These are phyloP conservation scores for Ctenomys sociabilis DNA, from an alignment of 2,113 vertebrate genomes.

Conservation along the genomic window DNA sequence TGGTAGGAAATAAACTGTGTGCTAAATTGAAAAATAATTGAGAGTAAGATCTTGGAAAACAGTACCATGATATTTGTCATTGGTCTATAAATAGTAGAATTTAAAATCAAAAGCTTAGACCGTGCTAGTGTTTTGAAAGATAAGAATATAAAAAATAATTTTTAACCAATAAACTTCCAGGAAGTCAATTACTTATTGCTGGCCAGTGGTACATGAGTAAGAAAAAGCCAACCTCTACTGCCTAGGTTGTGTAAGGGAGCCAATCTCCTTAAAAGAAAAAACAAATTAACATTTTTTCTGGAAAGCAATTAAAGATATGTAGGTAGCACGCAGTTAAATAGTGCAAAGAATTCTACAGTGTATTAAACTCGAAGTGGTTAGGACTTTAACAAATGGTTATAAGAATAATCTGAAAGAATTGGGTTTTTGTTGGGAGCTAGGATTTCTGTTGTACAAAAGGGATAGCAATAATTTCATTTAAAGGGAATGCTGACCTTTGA, in stretches of 20 bases:
- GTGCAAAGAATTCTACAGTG: background rate
- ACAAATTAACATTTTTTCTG: background rate
- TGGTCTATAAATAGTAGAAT: background rate
- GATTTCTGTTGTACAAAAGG: background rate
- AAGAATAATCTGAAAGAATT: background rate
- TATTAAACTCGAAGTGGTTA: background rate
- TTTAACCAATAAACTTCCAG: background rate
- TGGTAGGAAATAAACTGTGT: background rate
- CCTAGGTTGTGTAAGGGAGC: background rate
- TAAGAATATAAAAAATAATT: background rate
- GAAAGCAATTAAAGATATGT: background rate
- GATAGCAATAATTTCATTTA: background rate
- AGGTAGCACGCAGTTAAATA: background rate
- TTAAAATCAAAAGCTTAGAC: background rate
- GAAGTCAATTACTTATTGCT: background rate
- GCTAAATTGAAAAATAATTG: background rate
- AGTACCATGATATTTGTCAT: background rate
- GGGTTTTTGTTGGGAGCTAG: background rate
- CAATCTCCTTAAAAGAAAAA: background rate
- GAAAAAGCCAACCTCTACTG: background rate
- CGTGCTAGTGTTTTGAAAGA: background rate
- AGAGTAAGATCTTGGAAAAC: background rate
- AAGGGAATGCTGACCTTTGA: background rate
- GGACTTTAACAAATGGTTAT: background rate
- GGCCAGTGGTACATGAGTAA: no score